These are phyloP conservation scores for Dastarcus helophoroides DNA, from an alignment of 2,888 invertebrate species.

Conservation along the genomic window DNA sequence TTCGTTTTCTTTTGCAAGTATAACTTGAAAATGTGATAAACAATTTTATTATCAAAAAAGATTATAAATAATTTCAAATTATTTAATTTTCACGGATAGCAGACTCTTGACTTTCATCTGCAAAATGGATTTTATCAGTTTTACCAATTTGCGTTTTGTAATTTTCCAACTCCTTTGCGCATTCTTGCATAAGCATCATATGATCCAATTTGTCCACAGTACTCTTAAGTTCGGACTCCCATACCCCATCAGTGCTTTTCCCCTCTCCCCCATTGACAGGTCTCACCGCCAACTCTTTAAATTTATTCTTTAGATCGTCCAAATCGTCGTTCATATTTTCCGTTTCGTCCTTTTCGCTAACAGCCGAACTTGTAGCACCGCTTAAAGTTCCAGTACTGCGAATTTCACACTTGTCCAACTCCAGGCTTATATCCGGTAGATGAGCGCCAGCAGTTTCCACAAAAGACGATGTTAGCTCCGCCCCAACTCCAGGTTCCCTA, in stretches of 20 bases:
- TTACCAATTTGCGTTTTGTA: conserved; percentile 19
- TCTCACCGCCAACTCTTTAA: conserved; percentile 60
- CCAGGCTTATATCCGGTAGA: conserved; percentile 42
- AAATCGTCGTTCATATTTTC: conserved; percentile 39
- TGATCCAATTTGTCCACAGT: conserved; percentile 70
- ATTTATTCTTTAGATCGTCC: conserved; percentile 55
- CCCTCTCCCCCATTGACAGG: conserved; percentile 62
- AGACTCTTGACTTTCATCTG: too few species aligned
- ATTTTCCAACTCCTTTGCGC: conserved; percentile 42
- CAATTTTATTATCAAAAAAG: too few species aligned
- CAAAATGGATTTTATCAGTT: too few species aligned
- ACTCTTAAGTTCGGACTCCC: conserved; percentile 61
- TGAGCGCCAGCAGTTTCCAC: conserved; percentile 23
- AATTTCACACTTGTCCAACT: conserved; percentile 47
- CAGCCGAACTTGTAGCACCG: conserved; percentile 39
- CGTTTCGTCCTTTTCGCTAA: conserved; percentile 39
- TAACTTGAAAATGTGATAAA: too few species aligned
- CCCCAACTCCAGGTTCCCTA: conserved; percentile 54
- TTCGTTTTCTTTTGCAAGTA: too few species aligned
- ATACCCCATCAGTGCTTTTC: conserved; percentile 53
- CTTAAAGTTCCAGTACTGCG: conserved; percentile 44
- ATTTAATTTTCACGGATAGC: too few species aligned
- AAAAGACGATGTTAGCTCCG: conserved; percentile 40
- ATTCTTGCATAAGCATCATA: conserved; percentile 55
- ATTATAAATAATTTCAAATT: too few species aligned